Percentiles rank a stretch among this genome's conserved stretches.
Evolutionary conservation across 1,140 invertebrate species (phyloP).

Genomic region (Rhopalosiphum padi): DNA sequence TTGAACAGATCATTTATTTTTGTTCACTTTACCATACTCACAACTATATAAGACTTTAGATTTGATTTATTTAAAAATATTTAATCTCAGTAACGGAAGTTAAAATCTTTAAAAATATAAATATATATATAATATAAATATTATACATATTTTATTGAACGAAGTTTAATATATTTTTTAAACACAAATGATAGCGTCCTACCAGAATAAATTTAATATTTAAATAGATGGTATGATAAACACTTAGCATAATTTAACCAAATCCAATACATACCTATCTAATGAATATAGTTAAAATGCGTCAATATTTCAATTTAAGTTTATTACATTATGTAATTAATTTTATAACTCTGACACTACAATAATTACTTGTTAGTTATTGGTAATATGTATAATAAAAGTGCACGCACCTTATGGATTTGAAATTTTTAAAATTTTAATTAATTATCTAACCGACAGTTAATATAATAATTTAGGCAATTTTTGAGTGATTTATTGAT

Average conservation of each 20-base stretch:
- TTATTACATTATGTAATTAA: neutral
- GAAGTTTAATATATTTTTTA: neutral
- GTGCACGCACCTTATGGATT: neutral
- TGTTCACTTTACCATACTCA: neutral
- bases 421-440: neutral
- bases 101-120: too few species aligned
- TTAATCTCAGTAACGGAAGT: neutral
- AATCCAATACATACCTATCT: neutral
- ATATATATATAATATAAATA: neutral
- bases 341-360: neutral
- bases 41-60: neutral
- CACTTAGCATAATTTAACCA: neutral
- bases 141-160: neutral
- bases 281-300: neutral
- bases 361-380: neutral
- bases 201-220: neutral
- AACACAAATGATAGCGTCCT: neutral
- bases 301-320: neutral
- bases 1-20: neutral
- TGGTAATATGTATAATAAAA: neutral
- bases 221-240: neutral
- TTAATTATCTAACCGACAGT: neutral
- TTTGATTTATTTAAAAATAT: neutral
- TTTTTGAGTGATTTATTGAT: neutral
- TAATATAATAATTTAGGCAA: neutral